Percentiles rank a stretch among this genome's conserved stretches.
Conservation (phyloP, 2,797 vertebrate genomes). For the Leucoraja ocellata region DNA sequence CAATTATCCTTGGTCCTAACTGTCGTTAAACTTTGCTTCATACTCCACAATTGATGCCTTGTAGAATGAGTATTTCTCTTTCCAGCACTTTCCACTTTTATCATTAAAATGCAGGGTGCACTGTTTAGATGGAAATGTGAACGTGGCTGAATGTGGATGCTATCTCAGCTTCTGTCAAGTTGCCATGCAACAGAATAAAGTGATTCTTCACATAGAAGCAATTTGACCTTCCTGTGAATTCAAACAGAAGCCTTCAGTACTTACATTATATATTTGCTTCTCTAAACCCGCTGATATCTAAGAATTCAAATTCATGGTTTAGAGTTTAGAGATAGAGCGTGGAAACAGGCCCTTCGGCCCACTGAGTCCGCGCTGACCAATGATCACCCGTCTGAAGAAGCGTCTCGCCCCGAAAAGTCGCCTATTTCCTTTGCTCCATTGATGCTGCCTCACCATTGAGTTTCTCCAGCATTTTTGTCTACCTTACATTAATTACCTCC, state of each 20-base stretch:
- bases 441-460: too few relatives aligned
- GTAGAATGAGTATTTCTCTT: neutral
- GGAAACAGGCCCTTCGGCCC: too few relatives aligned
- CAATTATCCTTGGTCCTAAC: neutral
- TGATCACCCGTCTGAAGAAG: too few relatives aligned
- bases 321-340: too few relatives aligned
- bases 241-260: neutral
- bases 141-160: too few relatives aligned
- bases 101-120: neutral
- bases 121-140: neutral
- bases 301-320: neutral
- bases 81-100: constrained; percentile 9
- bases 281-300: too few relatives aligned
- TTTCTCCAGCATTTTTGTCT: too few relatives aligned
- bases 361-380: too few relatives aligned
- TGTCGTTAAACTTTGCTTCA: neutral
- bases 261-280: neutral
- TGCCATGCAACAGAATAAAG: neutral
- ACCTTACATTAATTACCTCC: neutral
- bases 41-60: neutral
- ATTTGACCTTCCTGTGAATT: neutral
- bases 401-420: too few relatives aligned
- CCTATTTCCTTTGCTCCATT: too few relatives aligned
- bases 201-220: neutral
- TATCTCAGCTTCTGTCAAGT: neutral